Percentiles rank a stretch among this genome's conserved stretches.
These are phyloP conservation scores for Nerophis ophidion DNA, from an alignment of 2,113 vertebrate species.

Conservation along the genomic window DNA sequence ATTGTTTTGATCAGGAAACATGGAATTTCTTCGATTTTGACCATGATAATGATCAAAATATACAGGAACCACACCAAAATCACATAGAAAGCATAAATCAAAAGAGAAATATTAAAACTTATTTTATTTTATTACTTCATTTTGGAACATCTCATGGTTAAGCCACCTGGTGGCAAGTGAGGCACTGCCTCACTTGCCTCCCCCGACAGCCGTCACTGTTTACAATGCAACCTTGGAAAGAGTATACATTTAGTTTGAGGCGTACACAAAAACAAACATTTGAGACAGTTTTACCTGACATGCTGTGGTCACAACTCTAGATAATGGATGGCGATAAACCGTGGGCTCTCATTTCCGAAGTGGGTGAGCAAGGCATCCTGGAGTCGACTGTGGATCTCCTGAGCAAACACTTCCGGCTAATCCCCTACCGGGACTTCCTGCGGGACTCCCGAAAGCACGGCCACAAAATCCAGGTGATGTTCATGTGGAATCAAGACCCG, in stretches of 20 bases:
- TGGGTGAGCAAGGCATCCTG: constrained; percentile 1
- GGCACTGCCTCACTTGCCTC: accelerated
- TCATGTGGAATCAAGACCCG: constrained; percentile 24
- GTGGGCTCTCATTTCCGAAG: constrained; percentile 56
- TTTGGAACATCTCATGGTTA: no score
- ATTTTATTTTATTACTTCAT: no score
- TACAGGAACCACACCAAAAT: no score
- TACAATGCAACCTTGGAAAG: no score
- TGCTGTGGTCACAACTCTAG: constrained; percentile 12
- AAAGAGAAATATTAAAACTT: no score
- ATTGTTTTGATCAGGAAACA: no score
- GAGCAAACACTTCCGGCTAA: constrained; percentile 34
- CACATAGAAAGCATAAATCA: no score
- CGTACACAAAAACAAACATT: neutral
- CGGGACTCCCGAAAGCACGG: constrained; percentile 27
- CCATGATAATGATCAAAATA: no score
- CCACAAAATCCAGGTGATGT: constrained; percentile 48
- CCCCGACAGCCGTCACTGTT: no score
- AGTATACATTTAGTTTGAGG: neutral
- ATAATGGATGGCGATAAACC: constrained; percentile 49
- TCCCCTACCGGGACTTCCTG: constrained; percentile 43
- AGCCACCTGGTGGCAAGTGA: accelerated
- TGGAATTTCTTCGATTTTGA: no score
- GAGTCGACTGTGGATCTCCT: constrained; percentile 24
- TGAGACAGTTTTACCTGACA: neutral